These are phyloP conservation scores for Eilema caniola DNA, from an alignment of 2,888 invertebrate species.

Conservation along the genomic window DNA sequence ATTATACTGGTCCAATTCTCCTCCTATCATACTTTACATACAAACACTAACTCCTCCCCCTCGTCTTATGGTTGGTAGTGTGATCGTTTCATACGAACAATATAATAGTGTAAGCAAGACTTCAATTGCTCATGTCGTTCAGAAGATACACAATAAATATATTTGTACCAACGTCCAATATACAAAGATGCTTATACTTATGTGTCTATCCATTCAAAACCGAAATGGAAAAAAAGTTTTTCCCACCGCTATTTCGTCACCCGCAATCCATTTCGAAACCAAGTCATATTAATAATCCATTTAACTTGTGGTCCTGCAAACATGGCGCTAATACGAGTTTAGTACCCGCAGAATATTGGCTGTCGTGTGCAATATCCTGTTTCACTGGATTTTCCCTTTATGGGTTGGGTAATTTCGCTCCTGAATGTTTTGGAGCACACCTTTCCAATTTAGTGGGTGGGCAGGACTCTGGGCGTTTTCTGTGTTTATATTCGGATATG, in stretches of 20 bases:
- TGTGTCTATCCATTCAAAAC: neutral
- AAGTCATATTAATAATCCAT: slow-evolving; percentile 39
- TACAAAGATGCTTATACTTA: neutral
- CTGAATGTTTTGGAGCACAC: slow-evolving; percentile 14
- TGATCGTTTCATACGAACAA: neutral
- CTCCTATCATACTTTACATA: neutral
- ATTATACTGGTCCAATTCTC: too few relatives aligned
- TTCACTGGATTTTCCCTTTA: slow-evolving; percentile 43
- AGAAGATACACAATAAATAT: neutral
- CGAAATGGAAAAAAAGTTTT: neutral
- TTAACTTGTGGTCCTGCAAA: slow-evolving; percentile 41
- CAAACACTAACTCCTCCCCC: neutral
- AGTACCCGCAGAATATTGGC: slow-evolving; percentile 48
- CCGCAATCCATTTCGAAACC: neutral
- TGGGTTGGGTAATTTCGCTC: slow-evolving; percentile 33
- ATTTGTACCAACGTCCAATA: too few relatives aligned
- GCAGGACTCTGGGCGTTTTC: slow-evolving; percentile 5
- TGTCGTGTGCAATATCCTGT: slow-evolving; percentile 50
- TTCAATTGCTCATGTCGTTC: neutral
- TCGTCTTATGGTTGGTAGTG: too few relatives aligned
- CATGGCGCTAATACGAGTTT: slow-evolving; percentile 46
- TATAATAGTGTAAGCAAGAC: neutral
- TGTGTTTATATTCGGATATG: slow-evolving; percentile 4
- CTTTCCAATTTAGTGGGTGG: slow-evolving; percentile 25
- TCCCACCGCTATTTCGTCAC: neutral